Evolutionary conservation across 2,797 vertebrate genomes (phyloP).

Genomic region (Odontamblyopus rebecca): DNA sequence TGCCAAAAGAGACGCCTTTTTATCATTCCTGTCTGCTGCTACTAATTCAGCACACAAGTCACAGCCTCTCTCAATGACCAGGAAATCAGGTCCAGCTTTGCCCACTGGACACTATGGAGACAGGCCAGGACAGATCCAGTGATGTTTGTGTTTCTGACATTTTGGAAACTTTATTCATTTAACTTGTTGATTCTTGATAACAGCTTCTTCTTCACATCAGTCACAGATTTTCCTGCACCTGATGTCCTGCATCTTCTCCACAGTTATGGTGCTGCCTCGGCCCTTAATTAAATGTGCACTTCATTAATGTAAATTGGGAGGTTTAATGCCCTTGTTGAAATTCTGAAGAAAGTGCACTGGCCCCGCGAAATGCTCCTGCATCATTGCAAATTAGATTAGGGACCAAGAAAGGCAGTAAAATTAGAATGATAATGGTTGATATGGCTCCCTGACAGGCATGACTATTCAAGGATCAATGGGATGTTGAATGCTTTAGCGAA

Average conservation of each 20-base stretch:
- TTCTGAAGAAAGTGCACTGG: constrained; percentile 99
- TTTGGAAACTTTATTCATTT: background rate
- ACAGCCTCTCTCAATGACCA: constrained; percentile 35
- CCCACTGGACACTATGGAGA: constrained; percentile 9
- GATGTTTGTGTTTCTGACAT: constrained; percentile 4
- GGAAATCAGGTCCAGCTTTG: constrained; percentile 35
- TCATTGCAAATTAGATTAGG: constrained; percentile 99
- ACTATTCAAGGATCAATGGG: constrained; percentile 99
- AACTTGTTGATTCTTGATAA: constrained; percentile 6
- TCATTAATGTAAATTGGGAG: constrained; percentile 99
- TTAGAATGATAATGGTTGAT: constrained; percentile 99
- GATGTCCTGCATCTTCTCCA: constrained; percentile 54
- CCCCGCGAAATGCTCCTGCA: constrained; percentile 93
- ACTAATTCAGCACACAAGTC: constrained; percentile 33
- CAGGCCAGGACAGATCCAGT: background rate
- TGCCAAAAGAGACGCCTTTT: constrained; percentile 29
- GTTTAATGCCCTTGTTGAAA: constrained; percentile 99
- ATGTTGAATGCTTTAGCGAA: constrained; percentile 86
- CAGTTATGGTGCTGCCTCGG: constrained; percentile 77
- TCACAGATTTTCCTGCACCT: constrained; percentile 25
- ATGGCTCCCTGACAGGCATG: constrained; percentile 99
- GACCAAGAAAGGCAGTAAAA: constrained; percentile 98
- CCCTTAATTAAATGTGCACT: constrained; percentile 99
- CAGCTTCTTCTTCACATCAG: background rate
- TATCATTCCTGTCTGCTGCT: constrained; percentile 35